These are phyloP conservation scores for Trichogramma evanescens DNA, from an alignment of 2,888 invertebrate genomes.

Conservation along the genomic window DNA sequence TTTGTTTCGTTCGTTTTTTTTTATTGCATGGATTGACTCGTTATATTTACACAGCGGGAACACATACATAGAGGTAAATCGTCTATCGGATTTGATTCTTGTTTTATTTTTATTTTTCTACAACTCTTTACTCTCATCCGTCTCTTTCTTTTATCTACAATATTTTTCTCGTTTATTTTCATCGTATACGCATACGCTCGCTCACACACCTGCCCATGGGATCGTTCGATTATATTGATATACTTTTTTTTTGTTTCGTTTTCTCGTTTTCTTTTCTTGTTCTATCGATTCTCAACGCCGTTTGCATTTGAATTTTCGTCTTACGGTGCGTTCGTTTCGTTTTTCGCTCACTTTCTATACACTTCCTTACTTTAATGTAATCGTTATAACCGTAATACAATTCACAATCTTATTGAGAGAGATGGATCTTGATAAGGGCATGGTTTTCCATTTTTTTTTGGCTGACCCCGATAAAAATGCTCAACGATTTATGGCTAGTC, in stretches of 20 bases:
- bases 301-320: conserved; percentile 1
- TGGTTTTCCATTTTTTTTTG: background rate
- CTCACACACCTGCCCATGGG: background rate
- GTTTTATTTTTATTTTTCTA: conserved; percentile 32
- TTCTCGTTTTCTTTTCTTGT: conserved; percentile 4
- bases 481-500: no score
- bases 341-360: conserved; percentile 8
- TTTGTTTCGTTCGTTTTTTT: no score
- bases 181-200: no score
- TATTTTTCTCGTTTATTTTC: no score
- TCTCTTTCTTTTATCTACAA: conserved; percentile 16
- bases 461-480: background rate
- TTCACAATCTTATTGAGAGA: conserved; percentile 17
- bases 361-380: background rate
- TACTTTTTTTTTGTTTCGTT: background rate
- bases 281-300: conserved; percentile 3
- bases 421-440: conserved; percentile 35
- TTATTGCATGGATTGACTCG: conserved; percentile 44
- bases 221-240: conserved; percentile 9
- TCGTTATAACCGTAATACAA: no score
- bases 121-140: conserved; percentile 20
- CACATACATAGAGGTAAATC: conserved; percentile 43
- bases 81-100: conserved; percentile 42
- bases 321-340: conserved; percentile 6
- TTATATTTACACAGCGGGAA: conserved; percentile 43